Evolutionary conservation across 2,113 vertebrate species (phyloP).

Genomic region (Dinomys branickii): DNA sequence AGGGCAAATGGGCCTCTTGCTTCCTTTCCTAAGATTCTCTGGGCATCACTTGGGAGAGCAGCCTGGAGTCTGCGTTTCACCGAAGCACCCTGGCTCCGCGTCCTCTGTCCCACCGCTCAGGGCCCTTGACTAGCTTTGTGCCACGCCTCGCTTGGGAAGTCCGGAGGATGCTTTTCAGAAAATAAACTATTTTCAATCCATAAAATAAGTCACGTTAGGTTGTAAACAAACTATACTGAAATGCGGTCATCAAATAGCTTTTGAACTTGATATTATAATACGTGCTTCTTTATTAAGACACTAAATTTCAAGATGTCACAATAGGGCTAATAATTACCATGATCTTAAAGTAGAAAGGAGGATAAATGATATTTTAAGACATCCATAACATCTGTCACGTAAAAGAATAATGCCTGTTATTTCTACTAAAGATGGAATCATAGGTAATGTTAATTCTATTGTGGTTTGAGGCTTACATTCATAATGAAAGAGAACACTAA

Average conservation of each 20-base stretch:
- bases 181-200: constrained; percentile 25
- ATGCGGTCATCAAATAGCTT: constrained; percentile 45
- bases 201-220: constrained; percentile 35
- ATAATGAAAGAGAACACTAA: constrained; percentile 17
- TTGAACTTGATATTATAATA: constrained; percentile 43
- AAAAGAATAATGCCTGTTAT: constrained; percentile 48
- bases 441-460: not conserved
- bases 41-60: not conserved
- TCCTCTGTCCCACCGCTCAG: not conserved
- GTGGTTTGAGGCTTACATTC: constrained; percentile 27
- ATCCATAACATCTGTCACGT: constrained; percentile 14
- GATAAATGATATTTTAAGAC: constrained; percentile 54
- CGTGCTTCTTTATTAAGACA: constrained; percentile 47
- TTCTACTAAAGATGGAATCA: constrained; percentile 50
- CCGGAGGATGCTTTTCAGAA: not conserved
- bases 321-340: constrained; percentile 21
- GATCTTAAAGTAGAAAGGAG: constrained; percentile 40
- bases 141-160: not conserved
- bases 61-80: not conserved
- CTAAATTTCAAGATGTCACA: constrained; percentile 46
- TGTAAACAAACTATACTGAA: constrained; percentile 48
- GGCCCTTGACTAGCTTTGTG: not conserved
- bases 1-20: not conserved
- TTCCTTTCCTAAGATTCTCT: not conserved
- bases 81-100: not conserved